Evolutionary conservation across 2,113 vertebrate species (phyloP), one percentile per base, ranked within the genome.

Genomic region (Pao palembangensis): DNA sequence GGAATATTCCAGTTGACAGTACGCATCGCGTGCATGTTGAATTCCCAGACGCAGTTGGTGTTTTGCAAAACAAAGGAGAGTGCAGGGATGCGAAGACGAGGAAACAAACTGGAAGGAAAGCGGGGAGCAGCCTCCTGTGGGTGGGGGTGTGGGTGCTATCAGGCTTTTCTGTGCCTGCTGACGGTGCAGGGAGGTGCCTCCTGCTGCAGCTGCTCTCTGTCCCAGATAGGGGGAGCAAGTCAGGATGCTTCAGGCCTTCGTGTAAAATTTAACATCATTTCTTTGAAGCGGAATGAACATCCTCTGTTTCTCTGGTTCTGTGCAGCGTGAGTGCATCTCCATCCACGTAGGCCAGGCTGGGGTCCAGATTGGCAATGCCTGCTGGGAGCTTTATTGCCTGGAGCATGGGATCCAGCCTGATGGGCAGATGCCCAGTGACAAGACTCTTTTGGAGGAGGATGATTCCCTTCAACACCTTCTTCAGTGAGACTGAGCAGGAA

Each of bases 181-280:
- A 64, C n/a, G 69, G 76, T 69, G 79, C 82, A 82, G 83, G 77
- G 82, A 76, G 81, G 76, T 49, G 73, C 75, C 84, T 86, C 60
- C 44, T 76, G 18, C 38, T 10, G n/a, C n/a, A n/a, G n/a, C n/a
- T n/a, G n/a, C n/a, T 53, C 18, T 6, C 44, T 1, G 11, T 15
- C 5, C 31, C 61, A 69, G 63, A 72, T 13, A 72, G 74, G 55
- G 73, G 82, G 73, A 47, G 68, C 71, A 57, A 38, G 16, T 51
- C 8, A 16, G n/a, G n/a, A 47, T 52, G 14, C 28, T 31, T 8
- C 31, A 3, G 23, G 23, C 23, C 23, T 25, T 25, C 5, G 5
- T 25, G 23, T 25, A 25, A 25, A 25, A 25, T 25, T 2, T 25
- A 25, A 3, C 23, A 25, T 5, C 23, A 25, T 25, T 25, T 25